Conservation (phyloP, 2,888 invertebrate genomes). For the Carpatolechia fugitivella region DNA sequence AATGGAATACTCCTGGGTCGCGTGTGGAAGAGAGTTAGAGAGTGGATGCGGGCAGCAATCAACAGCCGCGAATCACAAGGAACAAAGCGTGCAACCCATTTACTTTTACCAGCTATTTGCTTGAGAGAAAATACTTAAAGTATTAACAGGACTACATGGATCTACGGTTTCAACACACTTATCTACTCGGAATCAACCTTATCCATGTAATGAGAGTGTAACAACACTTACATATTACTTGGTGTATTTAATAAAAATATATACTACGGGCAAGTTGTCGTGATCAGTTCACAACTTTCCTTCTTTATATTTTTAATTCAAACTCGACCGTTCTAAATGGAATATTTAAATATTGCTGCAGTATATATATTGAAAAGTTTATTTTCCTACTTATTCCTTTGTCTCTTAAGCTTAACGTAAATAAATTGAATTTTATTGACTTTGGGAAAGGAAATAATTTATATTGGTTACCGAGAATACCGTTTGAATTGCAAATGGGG, state of each 20-base stretch:
- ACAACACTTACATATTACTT: no score
- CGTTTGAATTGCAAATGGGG: neutral
- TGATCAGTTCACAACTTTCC: no score
- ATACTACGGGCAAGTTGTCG: no score
- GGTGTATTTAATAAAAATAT: no score
- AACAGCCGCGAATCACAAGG: neutral
- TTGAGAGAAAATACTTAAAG: no score
- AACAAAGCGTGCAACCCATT: neutral
- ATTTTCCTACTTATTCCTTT: neutral
- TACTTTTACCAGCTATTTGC: no score
- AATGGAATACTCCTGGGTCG: neutral
- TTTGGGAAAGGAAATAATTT: neutral
- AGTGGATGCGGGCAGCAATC: neutral
- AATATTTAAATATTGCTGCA: neutral
- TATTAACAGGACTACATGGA: no score
- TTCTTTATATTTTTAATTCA: neutral
- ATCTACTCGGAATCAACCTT: no score
- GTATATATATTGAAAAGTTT: no score
- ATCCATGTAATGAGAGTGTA: no score
- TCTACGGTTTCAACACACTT: no score
- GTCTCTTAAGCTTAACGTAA: neutral
- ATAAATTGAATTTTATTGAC: neutral
- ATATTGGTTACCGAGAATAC: neutral
- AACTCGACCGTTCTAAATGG: neutral
- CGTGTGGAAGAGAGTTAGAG: neutral